These are phyloP conservation scores for Pachycephala philippinensis DNA, from an alignment of 2,113 vertebrate genomes.

Conservation along the genomic window DNA sequence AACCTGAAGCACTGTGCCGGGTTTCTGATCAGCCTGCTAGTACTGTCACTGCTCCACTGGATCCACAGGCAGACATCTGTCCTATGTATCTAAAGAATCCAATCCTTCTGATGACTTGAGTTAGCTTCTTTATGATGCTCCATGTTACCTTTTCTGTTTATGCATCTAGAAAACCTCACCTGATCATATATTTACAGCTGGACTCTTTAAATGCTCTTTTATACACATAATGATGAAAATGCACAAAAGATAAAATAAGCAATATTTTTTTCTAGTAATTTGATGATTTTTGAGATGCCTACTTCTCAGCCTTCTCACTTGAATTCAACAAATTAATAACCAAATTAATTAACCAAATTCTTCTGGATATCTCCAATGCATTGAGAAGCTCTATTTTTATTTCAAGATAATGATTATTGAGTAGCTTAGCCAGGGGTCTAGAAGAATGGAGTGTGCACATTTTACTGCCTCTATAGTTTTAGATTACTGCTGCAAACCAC, in stretches of 20 bases:
- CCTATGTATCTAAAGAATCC: neutral
- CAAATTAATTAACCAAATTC: neutral
- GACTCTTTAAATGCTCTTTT: neutral
- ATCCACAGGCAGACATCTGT: neutral
- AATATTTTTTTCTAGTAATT: neutral
- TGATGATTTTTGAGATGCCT: neutral
- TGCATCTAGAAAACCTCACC: neutral
- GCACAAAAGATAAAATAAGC: neutral
- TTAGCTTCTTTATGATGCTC: neutral
- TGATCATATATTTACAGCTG: neutral
- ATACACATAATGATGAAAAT: neutral
- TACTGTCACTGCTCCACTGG: neutral
- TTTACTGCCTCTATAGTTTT: neutral
- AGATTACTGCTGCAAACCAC: neutral
- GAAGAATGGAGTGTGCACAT: neutral
- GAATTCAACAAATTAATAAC: neutral
- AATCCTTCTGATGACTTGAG: neutral
- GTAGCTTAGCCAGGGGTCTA: neutral
- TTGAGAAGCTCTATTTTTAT: neutral
- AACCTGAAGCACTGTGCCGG: neutral
- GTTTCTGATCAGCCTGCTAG: neutral
- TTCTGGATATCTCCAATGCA: neutral
- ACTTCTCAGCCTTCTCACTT: neutral
- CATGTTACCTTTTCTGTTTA: neutral
- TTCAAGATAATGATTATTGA: neutral